Base-by-base conservation (phyloP, 2,797 vertebrate species). In the Allobates femoralis region DNA sequence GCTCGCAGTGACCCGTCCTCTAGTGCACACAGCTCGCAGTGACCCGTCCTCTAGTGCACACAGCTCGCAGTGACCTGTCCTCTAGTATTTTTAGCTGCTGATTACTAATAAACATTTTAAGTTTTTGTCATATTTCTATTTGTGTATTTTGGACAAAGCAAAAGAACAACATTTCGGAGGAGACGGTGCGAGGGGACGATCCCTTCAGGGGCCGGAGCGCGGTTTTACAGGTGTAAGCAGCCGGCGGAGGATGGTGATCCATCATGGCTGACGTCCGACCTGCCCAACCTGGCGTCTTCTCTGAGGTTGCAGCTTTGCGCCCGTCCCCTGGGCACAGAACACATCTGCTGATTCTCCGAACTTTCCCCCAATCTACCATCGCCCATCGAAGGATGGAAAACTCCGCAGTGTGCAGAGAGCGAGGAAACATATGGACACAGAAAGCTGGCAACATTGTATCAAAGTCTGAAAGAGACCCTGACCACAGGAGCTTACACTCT, bases 221-320 rank as follows among this genome's bases (percentile, higher is more conserved):
- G 2, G 41, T 79, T 87, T 87, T 87, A 74, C 75, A 87, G 86
- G 81, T 83, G 86, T 87, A 83, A 87, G 86, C 86, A 87, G 50
- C 30, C 23, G 74, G 53, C 58, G 74, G 28, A 41, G 41, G 10
- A 50, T 28, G 81, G 86, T 87, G 81, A 87, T 87, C 81, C 86
- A 87, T 87, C 86, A 87, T 23, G 3, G 50, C 64, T 87, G 86
- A 87, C 86, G 81, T 83, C 80, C 74, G 74, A 79, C 81, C 86
- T 56, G 79, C 81, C 75, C 81, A 83, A 76, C 86, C 80, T 78
- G 85, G 79, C 74, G 79, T 26, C 86, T 87, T 87, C 74, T 83
- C 85, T 82, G 85, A 87, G 85, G 85, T 77, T 83, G 85, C 85
- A 87, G 73, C 5, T 87, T 87, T n/a, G 37, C 6, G 12, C 58